These are phyloP conservation scores for Etheostoma spectabile DNA, from an alignment of 2,113 vertebrate species.

Conservation along the genomic window DNA sequence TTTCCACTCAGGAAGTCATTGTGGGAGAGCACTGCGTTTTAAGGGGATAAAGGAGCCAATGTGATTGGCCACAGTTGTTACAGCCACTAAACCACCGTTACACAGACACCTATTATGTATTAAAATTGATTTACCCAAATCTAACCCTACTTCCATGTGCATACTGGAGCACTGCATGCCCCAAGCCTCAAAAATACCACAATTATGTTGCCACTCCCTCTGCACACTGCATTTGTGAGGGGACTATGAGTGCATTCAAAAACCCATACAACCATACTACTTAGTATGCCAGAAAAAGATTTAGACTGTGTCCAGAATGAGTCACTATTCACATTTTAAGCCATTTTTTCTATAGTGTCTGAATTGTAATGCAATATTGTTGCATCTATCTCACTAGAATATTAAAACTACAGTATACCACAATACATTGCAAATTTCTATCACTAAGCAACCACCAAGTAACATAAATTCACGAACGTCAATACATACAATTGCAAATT, in stretches of 20 bases:
- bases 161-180: neutral
- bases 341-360: too few species aligned
- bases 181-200: neutral
- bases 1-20: neutral
- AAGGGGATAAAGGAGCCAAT: constrained; percentile 22
- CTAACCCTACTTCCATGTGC: neutral
- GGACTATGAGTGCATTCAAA: neutral
- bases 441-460: too few species aligned
- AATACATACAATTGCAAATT: too few species aligned
- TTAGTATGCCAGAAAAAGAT: neutral
- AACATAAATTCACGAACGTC: too few species aligned
- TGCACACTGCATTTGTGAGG: neutral
- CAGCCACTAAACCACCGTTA: constrained; percentile 10
- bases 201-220: neutral
- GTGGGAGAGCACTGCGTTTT: constrained; percentile 8
- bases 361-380: too few species aligned
- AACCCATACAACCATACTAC: neutral
- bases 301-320: neutral
- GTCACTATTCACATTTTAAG: too few species aligned
- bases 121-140: constrained; percentile 25
- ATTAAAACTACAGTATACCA: too few species aligned
- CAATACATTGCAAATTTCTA: too few species aligned
- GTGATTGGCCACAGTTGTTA: constrained; percentile 14
- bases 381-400: too few species aligned
- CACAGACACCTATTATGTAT: constrained; percentile 26